phyloP scores from a whole-genome alignment of 2,113 vertebrate species.

The Zosterops pallidus region DNA sequence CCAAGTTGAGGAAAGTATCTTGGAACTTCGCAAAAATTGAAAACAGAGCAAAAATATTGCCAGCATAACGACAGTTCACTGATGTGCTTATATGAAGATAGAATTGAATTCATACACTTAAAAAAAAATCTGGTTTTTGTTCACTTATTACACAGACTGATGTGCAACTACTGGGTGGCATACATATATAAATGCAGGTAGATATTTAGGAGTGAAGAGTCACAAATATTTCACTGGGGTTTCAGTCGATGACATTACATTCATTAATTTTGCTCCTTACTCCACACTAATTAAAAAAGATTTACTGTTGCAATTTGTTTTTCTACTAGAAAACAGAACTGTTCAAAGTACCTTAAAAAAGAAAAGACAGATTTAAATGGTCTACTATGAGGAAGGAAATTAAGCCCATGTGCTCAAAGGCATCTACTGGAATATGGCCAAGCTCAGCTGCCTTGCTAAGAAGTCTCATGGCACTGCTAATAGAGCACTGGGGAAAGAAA shows the following conservation, averaged over 20 bases:
- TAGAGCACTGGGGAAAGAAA: background rate
- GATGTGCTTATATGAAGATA: background rate
- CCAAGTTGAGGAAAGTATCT: background rate
- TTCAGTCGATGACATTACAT: background rate
- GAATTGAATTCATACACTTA: background rate
- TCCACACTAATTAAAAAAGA: background rate
- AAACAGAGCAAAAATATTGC: background rate
- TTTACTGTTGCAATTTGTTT: background rate
- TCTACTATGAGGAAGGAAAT: constrained; percentile 28
- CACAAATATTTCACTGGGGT: background rate
- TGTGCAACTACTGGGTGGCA: background rate
- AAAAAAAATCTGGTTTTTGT: background rate
- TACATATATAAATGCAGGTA: background rate
- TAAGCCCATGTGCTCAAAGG: constrained; percentile 9
- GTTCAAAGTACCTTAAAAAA: background rate
- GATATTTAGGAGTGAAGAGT: background rate
- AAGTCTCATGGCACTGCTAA: background rate
- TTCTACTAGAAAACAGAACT: background rate
- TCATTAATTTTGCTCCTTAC: background rate
- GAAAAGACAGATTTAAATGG: background rate
- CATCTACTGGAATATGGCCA: constrained; percentile 35
- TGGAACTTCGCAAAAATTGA: background rate
- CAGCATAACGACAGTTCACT: background rate
- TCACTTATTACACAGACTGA: background rate
- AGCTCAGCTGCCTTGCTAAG: background rate